These are phyloP conservation scores for Ciconia nigra DNA, from an alignment of 2,797 vertebrate genomes.

Conservation along the genomic window DNA sequence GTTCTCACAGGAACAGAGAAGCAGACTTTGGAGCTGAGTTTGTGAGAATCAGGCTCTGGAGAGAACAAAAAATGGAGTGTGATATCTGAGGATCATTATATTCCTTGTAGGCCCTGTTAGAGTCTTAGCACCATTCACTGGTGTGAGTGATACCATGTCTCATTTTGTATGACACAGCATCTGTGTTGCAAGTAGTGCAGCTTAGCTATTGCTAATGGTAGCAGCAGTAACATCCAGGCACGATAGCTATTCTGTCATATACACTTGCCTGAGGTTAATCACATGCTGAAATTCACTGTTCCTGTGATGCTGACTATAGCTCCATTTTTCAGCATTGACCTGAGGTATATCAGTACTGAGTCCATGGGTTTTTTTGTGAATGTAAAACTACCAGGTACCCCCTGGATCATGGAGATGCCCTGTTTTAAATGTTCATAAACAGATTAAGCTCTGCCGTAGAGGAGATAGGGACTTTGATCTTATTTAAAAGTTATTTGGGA, in stretches of 20 bases:
- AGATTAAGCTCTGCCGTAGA: not conserved
- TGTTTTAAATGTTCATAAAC: not conserved
- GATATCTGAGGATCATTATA: not conserved
- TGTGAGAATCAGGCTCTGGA: not conserved
- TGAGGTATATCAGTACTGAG: not conserved
- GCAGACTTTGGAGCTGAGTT: not conserved
- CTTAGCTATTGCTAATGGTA: not conserved
- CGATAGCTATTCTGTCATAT: not conserved
- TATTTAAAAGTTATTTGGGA: not conserved
- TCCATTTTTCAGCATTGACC: not conserved
- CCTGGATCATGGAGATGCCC: not conserved
- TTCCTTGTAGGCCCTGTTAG: not conserved
- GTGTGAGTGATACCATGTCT: not conserved
- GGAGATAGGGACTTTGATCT: not conserved
- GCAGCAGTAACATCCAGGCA: not conserved
- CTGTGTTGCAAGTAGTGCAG: not conserved
- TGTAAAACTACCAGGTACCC: not conserved
- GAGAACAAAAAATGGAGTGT: not conserved
- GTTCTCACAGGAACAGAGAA: not conserved
- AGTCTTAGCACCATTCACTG: not conserved
- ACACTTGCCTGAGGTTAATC: not conserved
- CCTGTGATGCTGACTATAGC: not conserved
- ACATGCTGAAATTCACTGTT: not conserved
- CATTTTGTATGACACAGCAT: slow-evolving; percentile 17
- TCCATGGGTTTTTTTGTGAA: rapidly evolving